A percentile compares a stretch with the other conserved stretches of the same genome.
Conservation (phyloP, 2,113 vertebrate species). For the Coturnix japonica region DNA sequence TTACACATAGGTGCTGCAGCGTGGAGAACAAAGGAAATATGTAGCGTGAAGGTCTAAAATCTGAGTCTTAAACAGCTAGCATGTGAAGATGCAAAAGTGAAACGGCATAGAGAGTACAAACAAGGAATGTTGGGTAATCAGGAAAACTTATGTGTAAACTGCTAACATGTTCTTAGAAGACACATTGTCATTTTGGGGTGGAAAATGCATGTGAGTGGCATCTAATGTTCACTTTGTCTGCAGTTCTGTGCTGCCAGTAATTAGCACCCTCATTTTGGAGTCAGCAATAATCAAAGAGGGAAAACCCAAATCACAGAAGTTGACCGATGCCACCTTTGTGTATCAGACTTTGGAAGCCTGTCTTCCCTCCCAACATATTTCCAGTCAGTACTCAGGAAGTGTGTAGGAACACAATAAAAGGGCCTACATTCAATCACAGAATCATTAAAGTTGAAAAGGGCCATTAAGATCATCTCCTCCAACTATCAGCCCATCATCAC, state of each 20-base stretch:
- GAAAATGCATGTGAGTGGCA: conserved; percentile 32
- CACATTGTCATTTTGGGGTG: not conserved
- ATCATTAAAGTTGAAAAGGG: no score
- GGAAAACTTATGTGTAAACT: not conserved
- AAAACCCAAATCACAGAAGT: not conserved
- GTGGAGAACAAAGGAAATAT: not conserved
- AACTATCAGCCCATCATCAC: no score
- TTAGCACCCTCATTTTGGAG: not conserved
- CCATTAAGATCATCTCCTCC: no score
- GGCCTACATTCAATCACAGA: not conserved
- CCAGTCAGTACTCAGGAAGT: not conserved
- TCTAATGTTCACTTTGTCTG: conserved; percentile 8
- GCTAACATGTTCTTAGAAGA: rapidly evolving
- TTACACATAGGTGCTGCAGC: not conserved
- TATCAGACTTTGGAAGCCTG: not conserved
- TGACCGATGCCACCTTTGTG: not conserved
- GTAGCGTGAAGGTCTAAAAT: not conserved
- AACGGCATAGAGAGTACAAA: not conserved
- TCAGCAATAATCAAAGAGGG: not conserved
- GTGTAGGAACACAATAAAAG: not conserved
- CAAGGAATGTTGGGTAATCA: not conserved
- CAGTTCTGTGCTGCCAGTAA: not conserved
- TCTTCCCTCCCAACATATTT: not conserved
- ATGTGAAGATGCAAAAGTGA: not conserved
- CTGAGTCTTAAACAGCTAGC: not conserved